Evolutionary conservation across 1,140 invertebrate species (phyloP).

Genomic region (Danaus plexippus): DNA sequence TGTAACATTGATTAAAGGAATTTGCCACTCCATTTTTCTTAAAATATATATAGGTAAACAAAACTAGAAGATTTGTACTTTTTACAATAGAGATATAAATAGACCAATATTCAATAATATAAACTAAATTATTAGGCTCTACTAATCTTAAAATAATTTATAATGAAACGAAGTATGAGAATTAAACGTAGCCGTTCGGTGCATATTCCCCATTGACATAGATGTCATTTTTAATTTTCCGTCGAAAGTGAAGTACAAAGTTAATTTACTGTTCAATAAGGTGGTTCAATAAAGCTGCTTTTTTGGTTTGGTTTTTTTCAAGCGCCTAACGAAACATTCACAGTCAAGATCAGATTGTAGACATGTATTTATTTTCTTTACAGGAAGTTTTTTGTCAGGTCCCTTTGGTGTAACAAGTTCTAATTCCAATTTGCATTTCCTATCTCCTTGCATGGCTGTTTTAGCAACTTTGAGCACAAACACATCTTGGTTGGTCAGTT

Average conservation of each 20-base stretch:
- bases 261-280: too few relatives aligned
- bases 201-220: conserved; percentile 2
- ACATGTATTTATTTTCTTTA: conserved; percentile 42
- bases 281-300: conserved; percentile 19
- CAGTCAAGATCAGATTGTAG: conserved; percentile 55
- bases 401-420: conserved; percentile 58
- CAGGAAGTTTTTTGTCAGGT: conserved; percentile 43
- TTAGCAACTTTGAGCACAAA: conserved; percentile 65
- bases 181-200: not conserved
- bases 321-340: conserved; percentile 38
- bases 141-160: too few relatives aligned
- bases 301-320: conserved; percentile 39
- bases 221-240: not conserved
- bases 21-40: too few relatives aligned
- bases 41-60: too few relatives aligned
- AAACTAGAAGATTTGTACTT: too few relatives aligned
- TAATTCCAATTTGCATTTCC: conserved; percentile 56
- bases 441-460: conserved; percentile 56
- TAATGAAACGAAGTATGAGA: too few relatives aligned
- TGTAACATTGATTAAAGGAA: too few relatives aligned
- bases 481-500: conserved; percentile 41
- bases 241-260: too few relatives aligned
- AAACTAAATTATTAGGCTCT: too few relatives aligned
- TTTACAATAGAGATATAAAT: too few relatives aligned
- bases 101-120: too few relatives aligned